Conservation (phyloP, 2,888 invertebrate species). For the Cheilosia grossa region DNA sequence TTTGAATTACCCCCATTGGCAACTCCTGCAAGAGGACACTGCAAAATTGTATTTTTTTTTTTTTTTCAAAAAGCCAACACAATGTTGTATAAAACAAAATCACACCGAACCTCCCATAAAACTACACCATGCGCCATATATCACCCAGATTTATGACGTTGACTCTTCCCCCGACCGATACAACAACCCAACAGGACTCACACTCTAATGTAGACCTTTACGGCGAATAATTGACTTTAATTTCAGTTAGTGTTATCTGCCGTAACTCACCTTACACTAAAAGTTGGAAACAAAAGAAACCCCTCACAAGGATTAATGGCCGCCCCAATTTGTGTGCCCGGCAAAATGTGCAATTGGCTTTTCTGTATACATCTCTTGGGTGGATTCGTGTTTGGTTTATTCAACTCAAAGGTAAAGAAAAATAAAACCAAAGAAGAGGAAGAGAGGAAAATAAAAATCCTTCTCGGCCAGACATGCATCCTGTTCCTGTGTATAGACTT, state of each 20-base stretch:
- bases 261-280: not conserved
- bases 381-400: constrained; percentile 13
- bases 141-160: constrained; percentile 30
- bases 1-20: no score
- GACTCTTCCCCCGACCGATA: not conserved
- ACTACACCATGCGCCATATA: not conserved
- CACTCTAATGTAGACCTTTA: not conserved
- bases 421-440: not conserved
- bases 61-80: not conserved
- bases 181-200: not conserved
- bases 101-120: not conserved
- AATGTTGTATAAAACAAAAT: not conserved
- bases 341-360: constrained; percentile 42
- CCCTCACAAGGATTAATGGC: constrained; percentile 22
- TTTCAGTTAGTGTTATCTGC: constrained; percentile 25
- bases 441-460: not conserved
- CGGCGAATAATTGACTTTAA: constrained; percentile 48
- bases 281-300: constrained; percentile 4
- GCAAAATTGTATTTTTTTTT: not conserved
- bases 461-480: not conserved
- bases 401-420: constrained; percentile 23
- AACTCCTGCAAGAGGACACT: not conserved
- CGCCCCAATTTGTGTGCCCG: not conserved
- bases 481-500: constrained; percentile 61
- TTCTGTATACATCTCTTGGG: not conserved